phyloP scores from a whole-genome alignment of 2,113 vertebrate genomes.

The Heterocephalus glaber region DNA sequence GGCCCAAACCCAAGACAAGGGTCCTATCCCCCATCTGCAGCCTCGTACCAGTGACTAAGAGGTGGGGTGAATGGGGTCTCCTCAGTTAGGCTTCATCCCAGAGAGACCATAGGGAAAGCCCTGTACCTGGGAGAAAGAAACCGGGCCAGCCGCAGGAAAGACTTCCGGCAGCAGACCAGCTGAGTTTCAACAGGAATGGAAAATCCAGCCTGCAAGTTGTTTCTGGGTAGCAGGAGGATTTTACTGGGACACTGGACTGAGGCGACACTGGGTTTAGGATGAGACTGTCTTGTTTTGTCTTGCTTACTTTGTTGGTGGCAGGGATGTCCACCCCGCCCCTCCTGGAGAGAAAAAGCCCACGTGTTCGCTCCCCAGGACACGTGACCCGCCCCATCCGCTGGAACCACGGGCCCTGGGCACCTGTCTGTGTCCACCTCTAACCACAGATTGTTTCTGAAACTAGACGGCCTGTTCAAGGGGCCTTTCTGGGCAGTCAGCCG shows the following conservation, averaged over 20 bases:
- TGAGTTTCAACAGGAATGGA: neutral
- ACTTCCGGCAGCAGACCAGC: neutral
- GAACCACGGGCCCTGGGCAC: neutral
- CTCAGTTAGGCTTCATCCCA: neutral
- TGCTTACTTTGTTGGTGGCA: neutral
- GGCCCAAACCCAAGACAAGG: neutral
- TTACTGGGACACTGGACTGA: neutral
- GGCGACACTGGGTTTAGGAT: neutral
- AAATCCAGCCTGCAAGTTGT: neutral
- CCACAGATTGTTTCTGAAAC: slow-evolving; percentile 16
- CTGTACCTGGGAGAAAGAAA: neutral
- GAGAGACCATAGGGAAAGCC: neutral
- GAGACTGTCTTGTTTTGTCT: neutral
- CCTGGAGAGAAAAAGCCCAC: neutral
- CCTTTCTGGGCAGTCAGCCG: slow-evolving; percentile 47
- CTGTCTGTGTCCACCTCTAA: neutral
- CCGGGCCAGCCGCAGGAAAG: neutral
- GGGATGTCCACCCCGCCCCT: neutral
- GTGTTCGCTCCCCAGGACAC: neutral
- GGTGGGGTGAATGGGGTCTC: neutral
- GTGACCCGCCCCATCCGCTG: neutral
- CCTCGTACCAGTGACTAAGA: neutral
- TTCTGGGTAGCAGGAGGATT: neutral
- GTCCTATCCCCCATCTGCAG: neutral
- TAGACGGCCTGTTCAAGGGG: neutral